These are phyloP conservation scores for Chironomus tepperi DNA, from an alignment of 1,140 invertebrate species.

Conservation along the genomic window DNA sequence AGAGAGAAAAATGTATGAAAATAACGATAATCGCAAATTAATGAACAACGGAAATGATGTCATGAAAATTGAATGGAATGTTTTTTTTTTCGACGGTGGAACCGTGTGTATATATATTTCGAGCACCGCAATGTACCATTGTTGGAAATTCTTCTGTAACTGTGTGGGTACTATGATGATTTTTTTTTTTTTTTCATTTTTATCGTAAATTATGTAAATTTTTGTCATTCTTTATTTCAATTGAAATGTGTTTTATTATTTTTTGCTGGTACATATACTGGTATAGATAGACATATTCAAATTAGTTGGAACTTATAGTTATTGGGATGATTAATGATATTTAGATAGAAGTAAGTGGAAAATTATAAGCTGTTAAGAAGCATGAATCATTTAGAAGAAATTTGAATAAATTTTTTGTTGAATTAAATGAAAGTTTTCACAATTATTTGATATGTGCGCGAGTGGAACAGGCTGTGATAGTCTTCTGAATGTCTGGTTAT, in stretches of 20 bases:
- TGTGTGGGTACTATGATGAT: not conserved
- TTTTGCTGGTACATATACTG: too few relatives aligned
- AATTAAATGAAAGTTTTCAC: too few relatives aligned
- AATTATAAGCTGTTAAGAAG: too few relatives aligned
- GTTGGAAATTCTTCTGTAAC: not conserved
- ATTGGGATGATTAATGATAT: too few relatives aligned
- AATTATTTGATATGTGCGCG: too few relatives aligned
- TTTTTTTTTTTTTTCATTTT: not conserved
- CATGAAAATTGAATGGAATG: conserved; percentile 7
- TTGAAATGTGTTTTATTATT: not conserved
- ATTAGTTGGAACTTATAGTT: too few relatives aligned
- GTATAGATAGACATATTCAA: too few relatives aligned
- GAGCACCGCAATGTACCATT: conserved; percentile 1
- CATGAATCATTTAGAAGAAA: too few relatives aligned
- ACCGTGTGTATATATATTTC: not conserved
- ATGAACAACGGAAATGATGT: conserved; percentile 12
- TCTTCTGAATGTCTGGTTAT: too few relatives aligned
- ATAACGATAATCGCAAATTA: conserved; percentile 2
- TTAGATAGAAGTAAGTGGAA: too few relatives aligned
- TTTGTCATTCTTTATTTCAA: not conserved
- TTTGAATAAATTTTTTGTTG: too few relatives aligned
- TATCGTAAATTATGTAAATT: not conserved
- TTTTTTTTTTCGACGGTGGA: not conserved
- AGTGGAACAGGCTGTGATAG: too few relatives aligned
- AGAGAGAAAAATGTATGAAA: not conserved